These are phyloP conservation scores for Thamnaconus septentrionalis DNA, from an alignment of 2,113 vertebrate species.

Conservation along the genomic window DNA sequence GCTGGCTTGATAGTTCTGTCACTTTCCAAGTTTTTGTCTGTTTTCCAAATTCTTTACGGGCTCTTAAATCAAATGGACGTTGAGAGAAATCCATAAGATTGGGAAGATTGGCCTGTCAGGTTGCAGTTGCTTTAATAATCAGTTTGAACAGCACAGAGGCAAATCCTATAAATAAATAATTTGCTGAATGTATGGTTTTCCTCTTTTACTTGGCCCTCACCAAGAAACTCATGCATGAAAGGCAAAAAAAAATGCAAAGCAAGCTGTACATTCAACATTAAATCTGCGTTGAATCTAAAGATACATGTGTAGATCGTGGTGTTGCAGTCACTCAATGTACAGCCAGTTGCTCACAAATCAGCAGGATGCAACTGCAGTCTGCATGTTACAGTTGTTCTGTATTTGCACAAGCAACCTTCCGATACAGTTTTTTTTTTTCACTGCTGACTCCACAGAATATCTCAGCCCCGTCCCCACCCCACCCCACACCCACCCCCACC, in stretches of 20 bases:
- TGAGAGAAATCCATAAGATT: no score
- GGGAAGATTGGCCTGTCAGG: no score
- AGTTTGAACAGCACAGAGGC: no score
- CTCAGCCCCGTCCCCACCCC: constrained; percentile 11
- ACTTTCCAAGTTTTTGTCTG: no score
- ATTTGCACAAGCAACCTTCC: no score
- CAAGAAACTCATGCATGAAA: constrained; percentile 39
- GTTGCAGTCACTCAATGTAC: background rate
- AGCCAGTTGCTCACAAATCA: constrained; percentile 20
- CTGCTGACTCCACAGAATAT: constrained; percentile 28
- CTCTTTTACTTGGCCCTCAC: constrained; percentile 27
- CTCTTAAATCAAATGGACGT: no score
- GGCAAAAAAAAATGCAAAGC: constrained; percentile 45
- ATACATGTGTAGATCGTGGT: no score
- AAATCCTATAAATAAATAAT: constrained; percentile 30
- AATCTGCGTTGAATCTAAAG: no score
- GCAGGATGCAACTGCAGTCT: constrained; percentile 41
- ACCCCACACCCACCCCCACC: constrained; percentile 19
- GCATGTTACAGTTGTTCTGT: constrained; percentile 48
- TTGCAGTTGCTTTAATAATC: no score
- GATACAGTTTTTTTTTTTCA: constrained; percentile 14
- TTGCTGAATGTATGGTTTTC: constrained; percentile 52
- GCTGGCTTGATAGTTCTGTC: no score
- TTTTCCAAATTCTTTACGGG: no score
- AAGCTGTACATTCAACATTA: constrained; percentile 24